Conservation (phyloP, 2,888 invertebrate genomes). For the Idaea straminata region DNA sequence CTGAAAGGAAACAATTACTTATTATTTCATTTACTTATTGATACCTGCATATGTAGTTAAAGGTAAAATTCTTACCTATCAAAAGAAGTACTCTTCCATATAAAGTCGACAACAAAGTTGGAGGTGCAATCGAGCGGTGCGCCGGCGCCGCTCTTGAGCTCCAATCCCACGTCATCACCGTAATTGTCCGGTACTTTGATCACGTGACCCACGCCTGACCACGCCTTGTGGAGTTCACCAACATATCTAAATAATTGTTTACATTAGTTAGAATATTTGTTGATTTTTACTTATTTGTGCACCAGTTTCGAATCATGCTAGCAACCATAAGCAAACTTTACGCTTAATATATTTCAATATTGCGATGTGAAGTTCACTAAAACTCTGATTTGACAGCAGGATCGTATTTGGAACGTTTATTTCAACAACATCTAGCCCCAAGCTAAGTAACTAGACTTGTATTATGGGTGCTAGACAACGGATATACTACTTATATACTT, state of each 20-base stretch:
- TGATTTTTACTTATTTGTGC: too few species aligned
- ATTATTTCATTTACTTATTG: background rate
- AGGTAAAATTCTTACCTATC: constrained; percentile 83
- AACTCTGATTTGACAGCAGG: too few species aligned
- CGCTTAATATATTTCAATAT: too few species aligned
- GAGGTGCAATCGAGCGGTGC: constrained; percentile 96
- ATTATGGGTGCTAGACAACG: too few species aligned
- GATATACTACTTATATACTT: too few species aligned
- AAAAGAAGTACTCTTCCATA: constrained; percentile 99
- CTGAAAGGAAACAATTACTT: constrained; percentile 66
- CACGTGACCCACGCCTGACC: constrained; percentile 99
- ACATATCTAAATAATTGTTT: constrained; percentile 80
- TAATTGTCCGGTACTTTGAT: constrained; percentile 97
- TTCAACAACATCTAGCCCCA: too few species aligned
- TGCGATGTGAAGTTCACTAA: too few species aligned
- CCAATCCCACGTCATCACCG: constrained; percentile 98
- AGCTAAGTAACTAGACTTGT: too few species aligned
- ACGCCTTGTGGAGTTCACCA: constrained; percentile 95
- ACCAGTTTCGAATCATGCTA: too few species aligned
- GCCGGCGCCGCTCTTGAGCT: constrained; percentile 94
- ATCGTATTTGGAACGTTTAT: too few species aligned
- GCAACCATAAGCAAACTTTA: too few species aligned
- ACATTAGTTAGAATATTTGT: background rate
- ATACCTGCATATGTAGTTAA: constrained; percentile 18
- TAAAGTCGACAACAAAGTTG: constrained; percentile 98